phyloP scores from a whole-genome alignment of 2,113 vertebrate species.

The Oplegnathus fasciatus region DNA sequence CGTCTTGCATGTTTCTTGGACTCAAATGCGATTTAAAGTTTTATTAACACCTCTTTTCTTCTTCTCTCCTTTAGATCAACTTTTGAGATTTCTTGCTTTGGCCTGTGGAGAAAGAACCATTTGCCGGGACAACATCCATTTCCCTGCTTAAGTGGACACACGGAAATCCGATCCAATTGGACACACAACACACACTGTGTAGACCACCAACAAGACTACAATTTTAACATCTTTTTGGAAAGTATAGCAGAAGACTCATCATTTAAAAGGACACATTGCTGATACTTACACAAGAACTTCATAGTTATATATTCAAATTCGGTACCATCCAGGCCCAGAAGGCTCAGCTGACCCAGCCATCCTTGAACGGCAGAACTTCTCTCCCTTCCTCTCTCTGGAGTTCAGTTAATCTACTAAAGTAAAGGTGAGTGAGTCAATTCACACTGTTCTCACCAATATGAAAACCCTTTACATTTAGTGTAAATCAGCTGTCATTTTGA shows the following conservation, averaged over 20 bases:
- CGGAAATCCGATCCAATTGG: background rate
- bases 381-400: constrained; percentile 15
- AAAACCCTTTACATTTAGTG: constrained; percentile 6
- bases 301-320: background rate
- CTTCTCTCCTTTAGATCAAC: constrained; percentile 27
- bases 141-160: constrained; percentile 8
- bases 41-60: constrained; percentile 34
- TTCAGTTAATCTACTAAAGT: constrained; percentile 21
- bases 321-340: background rate
- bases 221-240: background rate
- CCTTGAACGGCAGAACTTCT: constrained; percentile 5
- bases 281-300: background rate
- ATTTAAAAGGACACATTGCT: background rate
- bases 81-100: constrained; percentile 25
- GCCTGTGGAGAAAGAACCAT: constrained; percentile 1
- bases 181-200: background rate
- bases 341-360: background rate
- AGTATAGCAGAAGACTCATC: background rate
- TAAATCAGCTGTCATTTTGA: constrained; percentile 50
- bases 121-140: constrained; percentile 5
- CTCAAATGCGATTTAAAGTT: constrained; percentile 38
- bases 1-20: constrained; percentile 14
- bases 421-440: constrained; percentile 57
- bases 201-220: background rate
- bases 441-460: background rate